These are phyloP conservation scores for Terrapene triunguis DNA, from an alignment of 2,113 vertebrate species.

Conservation along the genomic window DNA sequence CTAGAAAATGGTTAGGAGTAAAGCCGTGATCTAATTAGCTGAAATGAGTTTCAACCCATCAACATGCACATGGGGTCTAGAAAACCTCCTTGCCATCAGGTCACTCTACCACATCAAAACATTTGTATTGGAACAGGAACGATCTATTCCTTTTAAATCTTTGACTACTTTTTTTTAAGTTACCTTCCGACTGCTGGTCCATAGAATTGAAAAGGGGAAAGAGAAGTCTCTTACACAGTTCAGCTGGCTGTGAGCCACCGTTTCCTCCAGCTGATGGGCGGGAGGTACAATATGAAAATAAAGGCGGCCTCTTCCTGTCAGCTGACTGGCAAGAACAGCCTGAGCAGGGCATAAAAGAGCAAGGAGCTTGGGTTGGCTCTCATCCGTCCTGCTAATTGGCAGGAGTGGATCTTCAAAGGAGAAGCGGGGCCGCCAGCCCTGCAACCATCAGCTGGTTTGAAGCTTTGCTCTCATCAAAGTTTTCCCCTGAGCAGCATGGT, in stretches of 20 bases:
- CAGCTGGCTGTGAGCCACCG: neutral
- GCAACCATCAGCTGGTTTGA: neutral
- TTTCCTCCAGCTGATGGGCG: constrained; percentile 18
- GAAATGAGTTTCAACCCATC: neutral
- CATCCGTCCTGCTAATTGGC: neutral
- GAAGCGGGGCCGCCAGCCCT: fast-evolving
- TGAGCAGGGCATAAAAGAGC: neutral
- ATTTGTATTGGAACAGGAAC: neutral
- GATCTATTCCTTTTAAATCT: neutral
- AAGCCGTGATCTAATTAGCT: neutral
- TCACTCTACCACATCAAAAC: neutral
- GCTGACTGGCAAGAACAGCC: neutral
- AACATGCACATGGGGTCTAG: neutral
- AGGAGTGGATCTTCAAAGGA: neutral
- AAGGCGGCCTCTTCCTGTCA: neutral
- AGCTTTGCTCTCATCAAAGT: neutral
- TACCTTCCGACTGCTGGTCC: neutral
- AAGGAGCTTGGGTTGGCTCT: neutral
- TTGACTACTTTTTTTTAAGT: neutral
- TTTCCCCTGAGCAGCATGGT: neutral
- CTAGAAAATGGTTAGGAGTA: fast-evolving
- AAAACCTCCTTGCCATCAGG: neutral
- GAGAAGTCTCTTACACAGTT: neutral
- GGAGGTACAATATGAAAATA: constrained; percentile 11
- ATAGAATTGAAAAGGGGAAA: neutral